A percentile compares a stretch with the other conserved stretches of the same genome.
Conservation (phyloP, 2,797 vertebrate species). For the Octomys mimax region DNA sequence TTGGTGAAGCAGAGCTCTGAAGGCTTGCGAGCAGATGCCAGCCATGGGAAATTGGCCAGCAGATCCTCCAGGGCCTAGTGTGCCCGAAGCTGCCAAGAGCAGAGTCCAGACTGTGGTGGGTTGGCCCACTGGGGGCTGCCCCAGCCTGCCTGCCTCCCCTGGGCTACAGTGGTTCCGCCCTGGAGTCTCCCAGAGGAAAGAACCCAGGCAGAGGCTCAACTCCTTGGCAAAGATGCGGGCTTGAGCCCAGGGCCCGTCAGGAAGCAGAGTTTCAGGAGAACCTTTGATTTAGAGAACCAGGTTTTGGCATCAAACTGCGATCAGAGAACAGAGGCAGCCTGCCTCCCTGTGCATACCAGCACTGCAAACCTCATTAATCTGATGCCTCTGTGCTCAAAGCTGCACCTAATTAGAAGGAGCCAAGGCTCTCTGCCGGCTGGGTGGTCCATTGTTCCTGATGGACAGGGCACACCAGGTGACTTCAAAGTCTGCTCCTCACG, state of each 20-base stretch:
- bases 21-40: conserved; percentile 59
- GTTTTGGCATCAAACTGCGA: conserved; percentile 73
- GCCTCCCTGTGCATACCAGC: not conserved
- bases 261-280: conserved; percentile 58
- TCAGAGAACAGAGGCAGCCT: conserved; percentile 66
- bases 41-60: not conserved
- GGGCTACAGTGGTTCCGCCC: not conserved
- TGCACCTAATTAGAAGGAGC: conserved; percentile 72
- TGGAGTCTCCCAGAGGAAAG: not conserved
- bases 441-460: conserved; percentile 73
- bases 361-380: conserved; percentile 75
- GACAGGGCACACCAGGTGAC: conserved; percentile 48
- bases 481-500: conserved; percentile 40
- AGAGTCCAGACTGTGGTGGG: not conserved
- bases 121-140: not conserved
- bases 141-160: not conserved
- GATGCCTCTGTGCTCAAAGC: conserved; percentile 74
- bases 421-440: not conserved
- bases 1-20: not conserved
- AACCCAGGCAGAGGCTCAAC: conserved; percentile 12
- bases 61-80: not conserved
- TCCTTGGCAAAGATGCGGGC: conserved; percentile 20
- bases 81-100: not conserved
- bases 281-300: conserved; percentile 80
- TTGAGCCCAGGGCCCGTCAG: not conserved